phyloP scores from a whole-genome alignment of 2,888 invertebrate genomes.

The Meghimatium bilineatum region DNA sequence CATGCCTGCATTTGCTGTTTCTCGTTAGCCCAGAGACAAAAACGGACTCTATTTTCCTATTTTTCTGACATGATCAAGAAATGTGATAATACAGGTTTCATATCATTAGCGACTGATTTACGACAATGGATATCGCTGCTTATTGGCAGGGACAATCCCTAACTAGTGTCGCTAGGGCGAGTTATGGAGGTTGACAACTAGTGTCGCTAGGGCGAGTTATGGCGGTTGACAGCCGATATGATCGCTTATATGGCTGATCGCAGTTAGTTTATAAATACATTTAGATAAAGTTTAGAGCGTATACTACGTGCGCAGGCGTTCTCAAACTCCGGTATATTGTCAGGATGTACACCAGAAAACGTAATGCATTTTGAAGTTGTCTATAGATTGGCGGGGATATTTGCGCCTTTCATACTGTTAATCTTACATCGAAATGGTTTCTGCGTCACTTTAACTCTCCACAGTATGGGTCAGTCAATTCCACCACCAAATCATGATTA shows the following conservation, averaged over 20 bases:
- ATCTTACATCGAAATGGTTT: too few species aligned
- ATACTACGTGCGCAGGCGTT: too few species aligned
- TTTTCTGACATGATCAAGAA: not conserved
- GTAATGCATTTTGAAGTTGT: too few species aligned
- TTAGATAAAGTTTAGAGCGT: too few species aligned
- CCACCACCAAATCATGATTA: too few species aligned
- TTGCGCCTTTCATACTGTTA: too few species aligned
- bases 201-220: not conserved
- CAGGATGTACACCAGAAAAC: too few species aligned
- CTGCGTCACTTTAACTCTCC: too few species aligned
- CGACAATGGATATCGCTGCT: slow-evolving; percentile 1
- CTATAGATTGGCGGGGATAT: too few species aligned
- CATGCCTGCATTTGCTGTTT: slow-evolving; percentile 3
- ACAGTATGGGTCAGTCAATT: too few species aligned
- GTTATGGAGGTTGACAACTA: not conserved
- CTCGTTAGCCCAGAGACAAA: not conserved
- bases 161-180: slow-evolving; percentile 14
- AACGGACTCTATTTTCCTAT: not conserved
- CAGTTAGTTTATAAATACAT: too few species aligned
- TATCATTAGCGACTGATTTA: slow-evolving; percentile 2
- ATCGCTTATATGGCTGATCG: not conserved
- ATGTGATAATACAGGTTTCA: not conserved
- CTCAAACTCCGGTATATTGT: too few species aligned
- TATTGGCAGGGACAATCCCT: slow-evolving; percentile 28
- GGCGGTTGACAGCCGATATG: slow-evolving; percentile 5